Evolutionary conservation across 2,888 invertebrate species (phyloP).

Genomic region (Pheosia gnoma): DNA sequence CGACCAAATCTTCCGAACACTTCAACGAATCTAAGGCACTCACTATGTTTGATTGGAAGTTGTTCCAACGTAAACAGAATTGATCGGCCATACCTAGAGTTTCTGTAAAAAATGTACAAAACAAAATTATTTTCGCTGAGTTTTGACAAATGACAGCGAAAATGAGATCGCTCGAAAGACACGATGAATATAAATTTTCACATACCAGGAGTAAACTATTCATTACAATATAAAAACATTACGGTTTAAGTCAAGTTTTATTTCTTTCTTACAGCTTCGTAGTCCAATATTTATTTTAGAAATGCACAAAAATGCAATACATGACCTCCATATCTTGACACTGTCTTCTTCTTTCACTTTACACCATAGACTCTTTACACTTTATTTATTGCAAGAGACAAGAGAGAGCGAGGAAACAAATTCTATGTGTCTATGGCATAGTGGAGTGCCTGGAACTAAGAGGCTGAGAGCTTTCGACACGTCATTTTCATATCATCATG

Average conservation of each 20-base stretch:
- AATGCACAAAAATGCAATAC: conserved; percentile 79
- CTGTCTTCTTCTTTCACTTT: conserved; percentile 71
- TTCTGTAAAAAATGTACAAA: conserved; percentile 58
- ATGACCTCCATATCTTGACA: conserved; percentile 78
- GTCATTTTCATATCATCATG: too few species aligned
- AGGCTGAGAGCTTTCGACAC: too few species aligned
- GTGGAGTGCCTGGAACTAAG: too few species aligned
- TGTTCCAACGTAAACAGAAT: conserved; percentile 90
- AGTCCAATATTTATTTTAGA: conserved; percentile 38
- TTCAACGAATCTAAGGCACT: conserved; percentile 88
- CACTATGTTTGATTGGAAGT: conserved; percentile 88
- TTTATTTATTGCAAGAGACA: neutral
- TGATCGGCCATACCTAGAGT: conserved; percentile 84
- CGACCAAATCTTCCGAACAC: conserved; percentile 88
- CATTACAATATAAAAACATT: conserved; percentile 53
- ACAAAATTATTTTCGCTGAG: conserved; percentile 49
- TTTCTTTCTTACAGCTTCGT: conserved; percentile 17
- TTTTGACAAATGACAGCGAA: conserved; percentile 52
- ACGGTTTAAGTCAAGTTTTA: conserved; percentile 43
- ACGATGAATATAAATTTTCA: conserved; percentile 25
- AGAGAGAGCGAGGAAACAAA: too few species aligned
- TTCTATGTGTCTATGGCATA: too few species aligned
- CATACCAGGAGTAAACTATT: conserved; percentile 46
- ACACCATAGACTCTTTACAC: too few species aligned
- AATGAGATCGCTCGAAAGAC: conserved; percentile 24